Evolutionary conservation across 2,797 vertebrate species (phyloP).

Genomic region (Benthosema pterotum): DNA sequence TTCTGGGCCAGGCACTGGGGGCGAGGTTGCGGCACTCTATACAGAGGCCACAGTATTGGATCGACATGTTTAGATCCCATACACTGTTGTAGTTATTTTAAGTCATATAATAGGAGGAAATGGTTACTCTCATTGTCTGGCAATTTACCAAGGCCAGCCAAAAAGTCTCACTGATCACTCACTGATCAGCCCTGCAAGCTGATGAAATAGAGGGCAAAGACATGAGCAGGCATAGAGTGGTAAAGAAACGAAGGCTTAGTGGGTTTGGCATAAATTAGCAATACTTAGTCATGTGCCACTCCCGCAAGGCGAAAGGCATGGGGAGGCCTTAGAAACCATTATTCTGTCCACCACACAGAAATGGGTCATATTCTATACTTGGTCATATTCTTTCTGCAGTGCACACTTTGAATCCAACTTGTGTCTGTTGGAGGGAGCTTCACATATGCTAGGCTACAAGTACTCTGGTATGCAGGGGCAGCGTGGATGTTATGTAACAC

Average conservation of each 20-base stretch:
- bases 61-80: too few relatives aligned
- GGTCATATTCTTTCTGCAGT: slow-evolving; percentile 9
- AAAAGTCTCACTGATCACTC: too few relatives aligned
- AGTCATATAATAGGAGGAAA: too few relatives aligned
- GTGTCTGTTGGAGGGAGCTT: not conserved
- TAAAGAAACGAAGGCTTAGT: not conserved
- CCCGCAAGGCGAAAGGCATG: not conserved
- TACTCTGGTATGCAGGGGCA: not conserved
- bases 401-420: not conserved
- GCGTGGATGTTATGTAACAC: not conserved
- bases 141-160: too few relatives aligned
- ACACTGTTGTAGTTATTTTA: too few relatives aligned
- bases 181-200: too few relatives aligned
- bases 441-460: not conserved
- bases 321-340: slow-evolving; percentile 1
- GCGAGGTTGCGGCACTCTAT: too few relatives aligned
- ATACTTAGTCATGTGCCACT: slow-evolving; percentile 4
- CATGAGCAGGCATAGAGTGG: not conserved
- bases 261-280: not conserved
- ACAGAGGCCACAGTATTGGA: too few relatives aligned
- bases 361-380: not conserved
- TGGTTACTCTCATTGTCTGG: too few relatives aligned
- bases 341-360: not conserved
- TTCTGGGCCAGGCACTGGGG: too few relatives aligned
- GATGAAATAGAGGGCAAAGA: not conserved